Base-by-base conservation (phyloP, 2,113 vertebrate species). In the Ameiurus melas region DNA sequence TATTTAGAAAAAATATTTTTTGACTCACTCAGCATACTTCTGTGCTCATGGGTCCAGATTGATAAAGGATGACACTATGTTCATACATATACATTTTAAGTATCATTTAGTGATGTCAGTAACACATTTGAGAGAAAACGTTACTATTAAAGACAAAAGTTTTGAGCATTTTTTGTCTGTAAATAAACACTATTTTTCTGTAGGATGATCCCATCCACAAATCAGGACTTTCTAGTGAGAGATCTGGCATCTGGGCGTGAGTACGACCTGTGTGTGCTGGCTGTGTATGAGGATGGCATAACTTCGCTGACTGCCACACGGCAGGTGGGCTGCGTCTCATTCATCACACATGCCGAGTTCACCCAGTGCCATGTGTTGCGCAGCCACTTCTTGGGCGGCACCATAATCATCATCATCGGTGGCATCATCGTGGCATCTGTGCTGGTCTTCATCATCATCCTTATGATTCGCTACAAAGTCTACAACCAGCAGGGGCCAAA, bases 341-440 rank as follows among this genome's bases (percentile, higher is more conserved):
- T 99, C 90, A 95, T 96, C 22, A 99, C 97, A 0, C 96, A 96
- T 60, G 95, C 97, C 0, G 96, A 96, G 1, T 95, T 94, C 92
- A 96, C 93, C 86, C 97, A 97, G 2, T 98, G 97, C 88, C 95
- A 96, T 1, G 96, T 96, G 0, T 94, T 97, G 0, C 98, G 96
- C 10, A 97, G 97, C 0, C 98, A 98, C 86, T 97, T 99, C 86
- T 94, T 98, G 8, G 98, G 98, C 0, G 98, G 98, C 0, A 99
- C 97, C 7, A 98, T 99, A 96, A 99, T 99, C 94, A 99, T 99
- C 92, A 97, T 98, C 51, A 97, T 99, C 0, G 98, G 98, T 3
- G 98, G 98, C 0, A 97, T 98, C 93, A 99, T 99, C 1, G 98
- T 98, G 87, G 98, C 98, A 0, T 98, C 98, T 0, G 97, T 99